Evolutionary conservation across 2,797 vertebrate genomes (phyloP).

Genomic region (Anguilla pacifica): DNA sequence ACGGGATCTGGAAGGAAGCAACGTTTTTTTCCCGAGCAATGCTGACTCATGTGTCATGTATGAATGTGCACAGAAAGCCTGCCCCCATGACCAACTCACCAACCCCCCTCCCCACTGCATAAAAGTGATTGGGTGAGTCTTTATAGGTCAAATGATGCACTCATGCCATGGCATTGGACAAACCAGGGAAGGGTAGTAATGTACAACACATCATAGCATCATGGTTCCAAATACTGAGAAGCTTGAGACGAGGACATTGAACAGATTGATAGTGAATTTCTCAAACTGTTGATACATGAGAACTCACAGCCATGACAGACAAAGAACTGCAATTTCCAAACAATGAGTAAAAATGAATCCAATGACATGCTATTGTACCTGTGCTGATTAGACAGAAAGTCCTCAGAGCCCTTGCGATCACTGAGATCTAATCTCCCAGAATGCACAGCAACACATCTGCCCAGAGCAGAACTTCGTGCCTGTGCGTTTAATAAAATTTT

Average conservation of each 20-base stretch:
- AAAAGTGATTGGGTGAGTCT: not conserved
- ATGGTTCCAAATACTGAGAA: slow-evolving; percentile 16
- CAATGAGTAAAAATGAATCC: not conserved
- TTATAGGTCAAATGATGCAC: not conserved
- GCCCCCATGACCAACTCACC: slow-evolving; percentile 3
- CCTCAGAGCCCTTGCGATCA: not conserved
- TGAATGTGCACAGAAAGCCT: slow-evolving; percentile 15
- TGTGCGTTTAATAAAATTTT: slow-evolving; percentile 12
- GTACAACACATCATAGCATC: not conserved
- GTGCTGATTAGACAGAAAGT: not conserved
- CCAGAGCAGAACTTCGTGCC: not conserved
- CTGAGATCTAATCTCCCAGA: not conserved
- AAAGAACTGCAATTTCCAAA: not conserved
- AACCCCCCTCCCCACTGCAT: not conserved
- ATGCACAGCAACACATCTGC: not conserved
- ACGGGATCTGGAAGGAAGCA: slow-evolving; percentile 10
- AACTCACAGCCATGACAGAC: slow-evolving; percentile 3
- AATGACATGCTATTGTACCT: not conserved
- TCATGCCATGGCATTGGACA: slow-evolving; percentile 15
- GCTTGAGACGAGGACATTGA: not conserved
- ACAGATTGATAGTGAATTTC: slow-evolving; percentile 9
- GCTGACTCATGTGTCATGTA: not conserved
- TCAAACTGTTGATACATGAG: not conserved
- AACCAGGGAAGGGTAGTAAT: not conserved
- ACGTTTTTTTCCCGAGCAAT: not conserved